Evolutionary conservation across 2,797 vertebrate genomes (phyloP), one percentile per base, ranked within the genome.

Genomic region (Paedocypris micromegethes): DNA sequence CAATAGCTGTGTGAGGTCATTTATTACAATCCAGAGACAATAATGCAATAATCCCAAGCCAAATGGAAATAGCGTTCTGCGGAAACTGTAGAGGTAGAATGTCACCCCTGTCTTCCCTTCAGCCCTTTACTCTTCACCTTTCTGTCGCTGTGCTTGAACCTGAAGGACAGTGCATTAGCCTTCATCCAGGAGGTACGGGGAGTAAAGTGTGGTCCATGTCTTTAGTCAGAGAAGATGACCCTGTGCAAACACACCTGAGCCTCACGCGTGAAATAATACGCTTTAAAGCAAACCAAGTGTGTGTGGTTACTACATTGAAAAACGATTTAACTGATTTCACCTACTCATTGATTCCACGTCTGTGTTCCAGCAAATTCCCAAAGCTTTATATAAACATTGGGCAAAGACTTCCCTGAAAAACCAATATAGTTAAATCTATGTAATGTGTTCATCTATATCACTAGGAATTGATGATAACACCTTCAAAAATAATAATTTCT

Each of bases 1-100:
- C 65, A 74, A 61, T 58, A 53, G 39, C 42, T 9, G 5, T 61
- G 39, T 3, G 45, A 64, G 66, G 49, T 42, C 50, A 54, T 66
- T 52, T 61, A 72, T 73, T 74, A 65, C 37, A 4, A 53, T 46
- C 60, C n/a, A 2, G 56, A 42, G 54, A 38, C 41, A 52, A 48
- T 64, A 77, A 74, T 74, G 55, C 56, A 54, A 72, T 74, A 61
- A 74, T 68, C 51, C 40, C 23, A 38, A 58, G 59, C 59, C 60
- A 74, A 74, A 71, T 73, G 75, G 73, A 55, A 70, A 23, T 66
- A 60, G 63, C 44, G 58, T 52, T 43, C 68, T 53, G 65, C 56
- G 59, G 70, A n/a, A 65, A 23, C 55, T 69, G 58, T 69, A 5
- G 62, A 55, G 63, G 64, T 64, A n/a, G 56, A 58, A 55, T 72